phyloP scores from a whole-genome alignment of 2,113 vertebrate genomes.

The zebrafish (Danio rerio) region GRCz12tu NC_133190.1:2984501-2985000 shows the following conservation, averaged over 20 bases:
- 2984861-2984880: constrained; percentile 43
- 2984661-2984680: constrained; percentile 32
- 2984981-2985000: constrained; percentile 77
- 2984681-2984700: constrained; percentile 28
- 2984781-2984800: constrained; percentile 41
- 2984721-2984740: constrained; percentile 26
- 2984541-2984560: too few relatives aligned
- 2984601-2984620: too few relatives aligned
- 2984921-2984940: not conserved
- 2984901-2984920: constrained; percentile 55
- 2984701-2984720: constrained; percentile 43
- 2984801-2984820: constrained; percentile 43
- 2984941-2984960: constrained; percentile 68
- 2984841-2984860: constrained; percentile 43
- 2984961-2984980: constrained; percentile 77
- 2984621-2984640: not conserved
- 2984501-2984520: too few relatives aligned
- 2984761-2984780: not conserved
- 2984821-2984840: constrained; percentile 10
- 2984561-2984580: too few relatives aligned
- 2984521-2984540: too few relatives aligned
- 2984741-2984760: not conserved
- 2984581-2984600: too few relatives aligned
- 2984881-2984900: constrained; percentile 63
- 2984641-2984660: constrained; percentile 21